These are phyloP conservation scores for Setipinna tenuifilis DNA, from an alignment of 2,797 vertebrate genomes.

Conservation along the genomic window DNA sequence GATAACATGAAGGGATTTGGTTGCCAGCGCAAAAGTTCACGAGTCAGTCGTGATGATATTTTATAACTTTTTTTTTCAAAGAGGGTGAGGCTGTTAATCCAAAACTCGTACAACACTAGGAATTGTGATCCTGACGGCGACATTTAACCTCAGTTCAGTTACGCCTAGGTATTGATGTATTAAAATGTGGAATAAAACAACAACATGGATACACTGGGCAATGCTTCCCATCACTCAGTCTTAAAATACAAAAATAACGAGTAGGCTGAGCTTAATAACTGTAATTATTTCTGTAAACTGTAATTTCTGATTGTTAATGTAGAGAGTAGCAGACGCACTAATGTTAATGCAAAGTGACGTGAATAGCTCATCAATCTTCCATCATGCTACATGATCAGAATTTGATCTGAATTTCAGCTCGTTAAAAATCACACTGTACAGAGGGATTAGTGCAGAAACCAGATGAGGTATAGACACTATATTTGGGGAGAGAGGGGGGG, in stretches of 20 bases:
- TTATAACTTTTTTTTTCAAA: neutral
- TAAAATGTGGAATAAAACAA: no score
- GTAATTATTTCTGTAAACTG: neutral
- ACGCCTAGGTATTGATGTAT: no score
- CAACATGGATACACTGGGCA: no score
- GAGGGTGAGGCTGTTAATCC: neutral
- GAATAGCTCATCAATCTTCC: neutral
- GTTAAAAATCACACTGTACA: neutral
- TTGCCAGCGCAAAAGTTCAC: slow-evolving; percentile 12
- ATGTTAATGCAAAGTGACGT: neutral
- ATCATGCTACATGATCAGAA: neutral
- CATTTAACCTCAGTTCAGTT: no score
- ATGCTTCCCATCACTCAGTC: no score
- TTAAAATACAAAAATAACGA: no score
- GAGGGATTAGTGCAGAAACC: neutral
- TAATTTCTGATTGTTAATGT: neutral
- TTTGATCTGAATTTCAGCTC: no score
- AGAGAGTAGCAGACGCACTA: neutral
- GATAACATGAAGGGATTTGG: neutral
- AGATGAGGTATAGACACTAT: neutral
- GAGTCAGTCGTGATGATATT: neutral
- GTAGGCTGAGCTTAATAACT: no score
- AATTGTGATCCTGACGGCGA: neutral
- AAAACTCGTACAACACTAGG: neutral
- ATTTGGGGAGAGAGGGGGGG: neutral